Evolutionary conservation across 2,797 vertebrate species (phyloP).

Genomic region (Pseudopleuronectes americanus): DNA sequence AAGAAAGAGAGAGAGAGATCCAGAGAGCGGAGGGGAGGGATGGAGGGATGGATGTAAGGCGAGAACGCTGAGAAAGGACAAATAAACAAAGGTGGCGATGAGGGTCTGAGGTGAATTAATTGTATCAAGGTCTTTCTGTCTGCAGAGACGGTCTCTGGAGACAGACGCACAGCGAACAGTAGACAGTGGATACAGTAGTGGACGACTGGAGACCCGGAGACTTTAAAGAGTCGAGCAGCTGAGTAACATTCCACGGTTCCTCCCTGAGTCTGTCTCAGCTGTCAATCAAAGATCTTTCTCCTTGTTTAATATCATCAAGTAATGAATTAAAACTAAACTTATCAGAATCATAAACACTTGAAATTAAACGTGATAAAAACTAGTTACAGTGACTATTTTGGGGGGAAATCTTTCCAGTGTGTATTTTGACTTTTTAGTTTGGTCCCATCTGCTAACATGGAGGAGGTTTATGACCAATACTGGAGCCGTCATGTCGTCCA

Average conservation of each 20-base stretch:
- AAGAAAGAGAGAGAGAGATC: constrained; percentile 21
- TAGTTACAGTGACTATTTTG: no score
- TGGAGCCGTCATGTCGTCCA: no score
- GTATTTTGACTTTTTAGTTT: no score
- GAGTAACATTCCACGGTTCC: neutral
- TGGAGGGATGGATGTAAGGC: constrained; percentile 76
- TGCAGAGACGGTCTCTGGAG: constrained; percentile 49
- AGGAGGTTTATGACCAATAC: no score
- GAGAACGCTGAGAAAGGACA: constrained; percentile 85
- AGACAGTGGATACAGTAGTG: constrained; percentile 41
- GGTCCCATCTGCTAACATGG: no score
- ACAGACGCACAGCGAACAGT: constrained; percentile 37
- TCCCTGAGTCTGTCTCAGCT: neutral
- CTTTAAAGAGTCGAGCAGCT: constrained; percentile 10
- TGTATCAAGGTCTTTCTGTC: constrained; percentile 66
- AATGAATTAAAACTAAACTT: no score
- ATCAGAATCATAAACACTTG: no score
- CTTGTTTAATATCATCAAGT: no score
- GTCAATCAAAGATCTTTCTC: no score
- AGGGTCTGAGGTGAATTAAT: constrained; percentile 76
- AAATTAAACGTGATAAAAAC: no score
- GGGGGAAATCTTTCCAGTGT: no score
- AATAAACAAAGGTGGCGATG: constrained; percentile 80
- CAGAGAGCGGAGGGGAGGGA: constrained; percentile 30
- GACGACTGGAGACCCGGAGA: neutral